Percentiles rank a stretch among this genome's conserved stretches.
These are phyloP conservation scores for Crossoptilon crossoptilon DNA, from an alignment of 2,797 vertebrate species.

Conservation along the genomic window DNA sequence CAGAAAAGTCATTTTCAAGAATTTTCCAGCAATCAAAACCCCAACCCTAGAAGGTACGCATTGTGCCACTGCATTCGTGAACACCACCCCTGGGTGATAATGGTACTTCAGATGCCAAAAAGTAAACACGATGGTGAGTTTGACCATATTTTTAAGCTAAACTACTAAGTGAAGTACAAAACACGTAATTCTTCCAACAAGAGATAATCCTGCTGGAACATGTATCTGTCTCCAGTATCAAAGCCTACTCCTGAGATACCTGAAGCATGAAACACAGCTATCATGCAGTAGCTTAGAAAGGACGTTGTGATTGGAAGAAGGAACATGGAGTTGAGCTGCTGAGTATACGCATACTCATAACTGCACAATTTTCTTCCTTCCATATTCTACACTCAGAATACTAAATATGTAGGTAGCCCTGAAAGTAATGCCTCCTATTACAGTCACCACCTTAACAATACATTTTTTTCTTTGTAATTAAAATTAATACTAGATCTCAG, in stretches of 20 bases:
- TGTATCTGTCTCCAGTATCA: neutral
- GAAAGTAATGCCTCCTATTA: neutral
- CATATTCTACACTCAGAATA: neutral
- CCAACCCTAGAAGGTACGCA: neutral
- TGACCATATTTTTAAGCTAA: neutral
- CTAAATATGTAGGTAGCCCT: accelerated
- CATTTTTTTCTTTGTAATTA: neutral
- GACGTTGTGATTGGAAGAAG: neutral
- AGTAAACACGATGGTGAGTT: neutral
- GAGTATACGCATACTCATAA: accelerated
- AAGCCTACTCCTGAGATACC: neutral
- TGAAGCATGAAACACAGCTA: neutral
- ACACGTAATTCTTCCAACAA: neutral
- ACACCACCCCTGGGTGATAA: neutral
- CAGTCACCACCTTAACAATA: neutral
- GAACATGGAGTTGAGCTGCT: accelerated
- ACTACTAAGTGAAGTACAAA: neutral
- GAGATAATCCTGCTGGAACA: neutral
- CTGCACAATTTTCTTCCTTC: neutral
- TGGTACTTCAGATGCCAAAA: neutral
- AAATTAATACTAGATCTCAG: neutral
- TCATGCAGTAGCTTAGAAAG: neutral
- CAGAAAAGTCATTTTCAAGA: neutral
- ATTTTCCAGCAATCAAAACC: neutral
- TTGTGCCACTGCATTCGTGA: neutral